Base-by-base conservation (phyloP, 2,797 vertebrate species). In the Pampus argenteus region DNA sequence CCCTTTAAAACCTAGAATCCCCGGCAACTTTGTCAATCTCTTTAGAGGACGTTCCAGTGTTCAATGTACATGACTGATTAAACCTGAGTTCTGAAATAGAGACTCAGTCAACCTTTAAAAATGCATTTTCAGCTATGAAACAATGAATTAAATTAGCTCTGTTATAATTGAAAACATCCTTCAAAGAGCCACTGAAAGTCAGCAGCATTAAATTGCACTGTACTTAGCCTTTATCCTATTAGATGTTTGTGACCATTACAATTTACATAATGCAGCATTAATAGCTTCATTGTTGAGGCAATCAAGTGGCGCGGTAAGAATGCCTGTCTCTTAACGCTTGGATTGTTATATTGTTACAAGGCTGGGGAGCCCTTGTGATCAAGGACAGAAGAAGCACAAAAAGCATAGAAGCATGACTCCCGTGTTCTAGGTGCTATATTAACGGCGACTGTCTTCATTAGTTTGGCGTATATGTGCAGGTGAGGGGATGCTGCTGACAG, bases 151-250 rank as follows among this genome's bases (percentile, higher is more conserved):
- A 93, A 94, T 94, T 91, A 94, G 87, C 90, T 84, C 72, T 14
- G 80, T 86, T 93, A 83, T 95, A 95, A 95, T 94, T 95, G 93
- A 95, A 94, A 93, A 92, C 92, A 94, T 94, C 90, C 92, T 95
- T 94, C 93, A 94, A 89, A 87, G 85, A 82, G 78, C 87, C 77
- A 81, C 81, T 90, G 91, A 95, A 94, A 93, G 93, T 94, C 93
- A 91, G 82, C 52, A 66, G 81, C 92, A 90, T 91, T 92, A 93
- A 92, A 93, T 87, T 93, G 91, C 85, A 86, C 92, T 88, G 85
- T 87, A 92, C 83, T 93, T 92, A 91, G 89, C 88, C 82, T 91
- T 89, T 86, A 89, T 88, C 86, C 89, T 76, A 88, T 92, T 89
- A 91, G 86, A 93, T 92, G 89, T 92, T 91, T 93, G 87, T 86